Evolutionary conservation across 2,113 vertebrate species (phyloP), one percentile per base, ranked within the genome.

Genomic region (Nothocercus julius): DNA sequence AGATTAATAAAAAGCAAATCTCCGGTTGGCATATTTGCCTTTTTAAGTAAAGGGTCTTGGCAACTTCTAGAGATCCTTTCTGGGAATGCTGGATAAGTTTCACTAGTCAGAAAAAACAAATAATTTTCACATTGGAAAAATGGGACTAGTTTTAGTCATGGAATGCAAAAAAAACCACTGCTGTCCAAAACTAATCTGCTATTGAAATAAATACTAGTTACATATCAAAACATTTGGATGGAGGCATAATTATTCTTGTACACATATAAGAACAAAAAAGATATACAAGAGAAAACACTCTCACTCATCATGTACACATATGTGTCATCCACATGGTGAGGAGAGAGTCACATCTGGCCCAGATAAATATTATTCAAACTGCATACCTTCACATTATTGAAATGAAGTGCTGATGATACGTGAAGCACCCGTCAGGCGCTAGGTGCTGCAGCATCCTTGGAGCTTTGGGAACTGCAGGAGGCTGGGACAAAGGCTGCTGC

Each of bases 1-100:
- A n/a, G 11, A 58, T 81, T 76, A 92, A 49, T 78, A 69, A 42
- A 73, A 72, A 75, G 27, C 36, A 69, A 87, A 24, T 92, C 73
- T 85, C 28, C 12, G 5, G 49, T 94, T 85, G 69, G 34, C 32
- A 3, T 49, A 49, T 59, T 24, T 88, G 45, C 34, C 22, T 24
- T 22, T 72, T 89, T 28, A 92, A 78, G 28, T 82, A 78, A 85
- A 93, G 40, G 16, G 21, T 77, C 66, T 90, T 92, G 79, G 92
- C 76, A 68, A 45, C 30, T 82, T 3, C 0, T 19, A 88, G 70
- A n/a, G 30, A 61, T 77, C 12, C 49, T 67, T 86, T 15, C 19
- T 58, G 54, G 40, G 64, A 62, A 45, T 34, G 53, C n/a, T 69
- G 69, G n/a, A 82, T 22, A 12, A 22, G 7, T 67, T 94, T 24